A percentile compares a stretch with the other conserved stretches of the same genome.
These are phyloP conservation scores for Chirona hameri DNA, from an alignment of 2,888 invertebrate species.

Conservation along the genomic window DNA sequence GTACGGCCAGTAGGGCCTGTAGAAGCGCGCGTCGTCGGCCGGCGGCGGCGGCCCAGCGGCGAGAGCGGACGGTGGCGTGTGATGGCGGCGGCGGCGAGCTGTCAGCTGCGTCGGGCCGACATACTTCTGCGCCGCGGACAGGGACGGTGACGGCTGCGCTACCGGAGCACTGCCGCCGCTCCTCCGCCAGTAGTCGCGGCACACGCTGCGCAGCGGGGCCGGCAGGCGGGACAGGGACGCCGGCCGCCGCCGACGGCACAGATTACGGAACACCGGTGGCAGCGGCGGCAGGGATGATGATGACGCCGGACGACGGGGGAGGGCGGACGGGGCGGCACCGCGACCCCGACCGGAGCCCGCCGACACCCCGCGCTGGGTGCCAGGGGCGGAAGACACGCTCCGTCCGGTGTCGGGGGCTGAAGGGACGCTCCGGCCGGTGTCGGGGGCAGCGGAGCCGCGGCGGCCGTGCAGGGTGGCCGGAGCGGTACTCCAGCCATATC, in stretches of 20 bases:
- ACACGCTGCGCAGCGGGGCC: not conserved
- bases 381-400: too few relatives aligned
- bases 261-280: not conserved
- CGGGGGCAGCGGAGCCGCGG: too few relatives aligned
- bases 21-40: not conserved
- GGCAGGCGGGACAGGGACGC: not conserved
- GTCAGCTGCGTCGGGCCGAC: not conserved
- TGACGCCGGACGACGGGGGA: not conserved
- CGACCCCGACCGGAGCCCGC: too few relatives aligned
- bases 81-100: not conserved
- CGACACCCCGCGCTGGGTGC: too few relatives aligned
- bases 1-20: constrained; percentile 9
- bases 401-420: too few relatives aligned
- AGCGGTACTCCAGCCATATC: not conserved
- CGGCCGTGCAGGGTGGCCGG: too few relatives aligned
- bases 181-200: not conserved
- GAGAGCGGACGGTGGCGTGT: too few relatives aligned
- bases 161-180: not conserved
- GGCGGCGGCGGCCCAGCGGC: not conserved
- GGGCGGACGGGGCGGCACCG: not conserved
- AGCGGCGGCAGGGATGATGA: not conserved
- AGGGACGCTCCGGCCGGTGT: too few relatives aligned
- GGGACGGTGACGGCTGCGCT: not conserved
- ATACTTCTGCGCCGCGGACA: not conserved
- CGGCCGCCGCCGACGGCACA: not conserved